Conservation (phyloP, 2,888 invertebrate species). For the Allolobophora icterica region DNA sequence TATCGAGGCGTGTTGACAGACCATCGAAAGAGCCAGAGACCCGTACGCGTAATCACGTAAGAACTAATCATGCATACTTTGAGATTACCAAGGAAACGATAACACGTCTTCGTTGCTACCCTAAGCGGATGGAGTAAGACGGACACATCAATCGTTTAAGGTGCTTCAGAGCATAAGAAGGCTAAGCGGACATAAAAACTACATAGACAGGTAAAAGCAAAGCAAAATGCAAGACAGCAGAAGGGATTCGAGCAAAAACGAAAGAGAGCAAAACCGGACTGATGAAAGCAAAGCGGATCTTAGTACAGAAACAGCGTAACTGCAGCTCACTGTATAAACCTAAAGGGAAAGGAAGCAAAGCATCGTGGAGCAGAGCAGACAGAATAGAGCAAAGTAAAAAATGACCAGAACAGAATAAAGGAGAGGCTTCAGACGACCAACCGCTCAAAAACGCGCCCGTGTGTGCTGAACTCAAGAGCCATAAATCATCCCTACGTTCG, state of each 20-base stretch:
- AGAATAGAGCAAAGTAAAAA: too few relatives aligned
- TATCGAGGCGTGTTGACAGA: too few relatives aligned
- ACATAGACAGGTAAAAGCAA: too few relatives aligned
- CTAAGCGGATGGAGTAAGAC: not conserved
- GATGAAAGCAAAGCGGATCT: not conserved
- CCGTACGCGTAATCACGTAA: not conserved
- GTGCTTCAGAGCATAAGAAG: not conserved
- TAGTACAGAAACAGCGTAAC: too few relatives aligned
- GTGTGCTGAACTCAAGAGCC: not conserved
- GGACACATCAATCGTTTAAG: not conserved
- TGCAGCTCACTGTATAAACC: too few relatives aligned
- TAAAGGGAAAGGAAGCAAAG: too few relatives aligned
- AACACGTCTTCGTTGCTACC: not conserved
- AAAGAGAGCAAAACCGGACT: fast-evolving
- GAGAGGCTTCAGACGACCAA: not conserved
- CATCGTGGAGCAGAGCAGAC: too few relatives aligned
- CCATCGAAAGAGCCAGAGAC: too few relatives aligned
- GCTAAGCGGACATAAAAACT: too few relatives aligned
- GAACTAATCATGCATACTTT: not conserved
- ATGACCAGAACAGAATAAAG: not conserved
- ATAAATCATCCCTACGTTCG: not conserved
- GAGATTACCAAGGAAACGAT: not conserved
- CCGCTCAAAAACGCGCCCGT: not conserved
- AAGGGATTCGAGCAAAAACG: not conserved
- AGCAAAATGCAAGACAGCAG: too few relatives aligned